Percentiles rank a stretch among this genome's conserved stretches.
These are phyloP conservation scores for Alosa sapidissima DNA, from an alignment of 2,797 vertebrate species.

Conservation along the genomic window DNA sequence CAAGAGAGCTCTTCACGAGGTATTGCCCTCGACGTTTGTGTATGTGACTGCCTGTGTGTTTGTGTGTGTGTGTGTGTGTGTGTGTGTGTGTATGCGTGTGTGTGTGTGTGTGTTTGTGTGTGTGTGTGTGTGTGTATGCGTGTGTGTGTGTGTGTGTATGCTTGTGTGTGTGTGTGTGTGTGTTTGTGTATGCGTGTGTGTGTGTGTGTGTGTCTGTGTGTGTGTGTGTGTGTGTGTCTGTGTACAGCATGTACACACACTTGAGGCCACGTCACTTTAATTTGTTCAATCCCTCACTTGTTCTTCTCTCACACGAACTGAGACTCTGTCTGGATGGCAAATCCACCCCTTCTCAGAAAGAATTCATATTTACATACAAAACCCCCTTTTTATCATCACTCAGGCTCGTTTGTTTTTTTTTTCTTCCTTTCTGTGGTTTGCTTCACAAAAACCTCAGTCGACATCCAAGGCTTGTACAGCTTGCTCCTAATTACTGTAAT, in stretches of 20 bases:
- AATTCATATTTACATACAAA: conserved; percentile 64
- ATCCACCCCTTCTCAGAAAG: conserved; percentile 57
- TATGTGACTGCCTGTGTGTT: not conserved
- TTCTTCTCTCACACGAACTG: conserved; percentile 51
- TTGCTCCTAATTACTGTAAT: conserved; percentile 77
- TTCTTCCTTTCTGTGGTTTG: conserved; percentile 62
- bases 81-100: not conserved
- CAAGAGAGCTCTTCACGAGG: not conserved
- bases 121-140: not conserved
- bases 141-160: not conserved
- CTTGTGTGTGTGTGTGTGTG: not conserved
- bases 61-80: not conserved
- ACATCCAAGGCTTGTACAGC: conserved; percentile 77
- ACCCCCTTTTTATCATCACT: conserved; percentile 65
- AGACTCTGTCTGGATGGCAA: conserved; percentile 44
- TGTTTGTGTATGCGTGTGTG: not conserved
- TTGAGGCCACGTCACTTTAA: conserved; percentile 51
- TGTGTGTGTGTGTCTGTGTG: not conserved
- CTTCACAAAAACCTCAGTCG: conserved; percentile 74
- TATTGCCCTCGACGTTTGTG: not conserved
- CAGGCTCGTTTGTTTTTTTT: conserved; percentile 45
- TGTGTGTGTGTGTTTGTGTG: not conserved
- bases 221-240: not conserved
- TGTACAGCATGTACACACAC: conserved; percentile 34
- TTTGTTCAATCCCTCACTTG: conserved; percentile 57